Base-by-base conservation (phyloP, 2,113 vertebrate genomes). In the Myotis yumanensis region DNA sequence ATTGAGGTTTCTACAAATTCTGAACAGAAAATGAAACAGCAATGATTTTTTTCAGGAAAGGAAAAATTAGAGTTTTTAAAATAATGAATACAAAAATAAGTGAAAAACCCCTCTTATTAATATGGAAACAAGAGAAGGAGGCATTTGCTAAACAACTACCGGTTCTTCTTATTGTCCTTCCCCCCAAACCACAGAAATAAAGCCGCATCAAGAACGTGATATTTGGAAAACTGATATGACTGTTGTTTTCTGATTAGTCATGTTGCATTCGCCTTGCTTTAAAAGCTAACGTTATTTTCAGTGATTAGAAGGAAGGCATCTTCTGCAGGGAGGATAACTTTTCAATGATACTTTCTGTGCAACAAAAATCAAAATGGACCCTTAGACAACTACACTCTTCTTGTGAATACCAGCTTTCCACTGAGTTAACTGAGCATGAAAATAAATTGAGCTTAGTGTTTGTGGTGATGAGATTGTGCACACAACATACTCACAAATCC, bases 1-100 rank as follows among this genome's bases (percentile, higher is more conserved):
- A 76, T 35, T 37, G 28, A 90, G 23, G 32, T 30, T 92, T 79
- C n/a, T 83, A 71, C 5, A 81, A 20, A 59, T 71, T 30, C 32
- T 57, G 48, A 88, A 46, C 40, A 90, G 46, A 89, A 93, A 84
- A 87, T 20, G 48, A 88, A 90, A 71, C 32, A 81, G 9, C n/a
- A 84, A n/a, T 59, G 28, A 40, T 59, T 72, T 64, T 91, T 80
- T 64, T 48, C 46, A 71, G 30, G 22, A 95, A 81, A 91, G 28
- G 11, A 89, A 94, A 90, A 82, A n/a, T 32, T n/a, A 62, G 66
- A 9, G 35, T 72, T 95, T 95, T 62, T 30, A 82, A 89, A 52
- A 28, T 59, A 48, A 79, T 23, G 25, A 35, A 73, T 48, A 11
- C 57, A 77, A 86, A 69, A 69, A 86, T 32, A 75, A 46, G 11